phyloP scores from a whole-genome alignment of 1,140 invertebrate species.

The Zeugodacus cucurbitae region DNA sequence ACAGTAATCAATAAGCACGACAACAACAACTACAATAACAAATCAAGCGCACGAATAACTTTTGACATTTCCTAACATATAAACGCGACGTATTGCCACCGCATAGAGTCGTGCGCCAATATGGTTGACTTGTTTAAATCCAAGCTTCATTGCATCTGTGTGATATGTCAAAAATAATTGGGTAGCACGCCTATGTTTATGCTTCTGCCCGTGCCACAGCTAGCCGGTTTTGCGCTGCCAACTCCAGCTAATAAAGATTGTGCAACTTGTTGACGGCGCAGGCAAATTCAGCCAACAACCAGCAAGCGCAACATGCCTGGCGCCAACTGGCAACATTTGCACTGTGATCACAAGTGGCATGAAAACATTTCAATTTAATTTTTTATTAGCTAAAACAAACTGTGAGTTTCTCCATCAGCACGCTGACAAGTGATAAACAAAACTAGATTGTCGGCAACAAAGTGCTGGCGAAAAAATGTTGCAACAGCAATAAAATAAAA shows the following conservation, averaged over 20 bases:
- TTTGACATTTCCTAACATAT: conserved; percentile 5
- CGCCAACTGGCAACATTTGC: conserved; percentile 27
- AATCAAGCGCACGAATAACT: not conserved
- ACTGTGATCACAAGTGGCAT: not conserved
- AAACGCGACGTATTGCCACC: not conserved
- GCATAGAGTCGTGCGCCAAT: too few species aligned
- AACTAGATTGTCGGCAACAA: conserved; percentile 1
- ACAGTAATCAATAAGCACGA: not conserved
- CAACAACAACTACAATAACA: not conserved
- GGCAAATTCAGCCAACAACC: not conserved
- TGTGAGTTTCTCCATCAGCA: not conserved
- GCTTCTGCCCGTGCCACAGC: not conserved
- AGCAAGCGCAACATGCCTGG: not conserved
- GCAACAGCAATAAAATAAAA: not conserved
- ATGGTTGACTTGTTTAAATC: not conserved
- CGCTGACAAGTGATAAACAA: conserved; percentile 17
- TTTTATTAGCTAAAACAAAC: not conserved
- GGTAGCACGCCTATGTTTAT: conserved; percentile 33
- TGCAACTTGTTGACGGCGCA: not conserved
- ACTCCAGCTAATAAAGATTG: not conserved
- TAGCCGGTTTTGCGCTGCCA: not conserved
- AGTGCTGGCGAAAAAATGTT: conserved; percentile 1
- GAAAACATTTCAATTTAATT: conserved; percentile 23
- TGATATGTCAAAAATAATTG: conserved; percentile 39
- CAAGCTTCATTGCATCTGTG: not conserved